Conservation (phyloP, 2,797 vertebrate genomes). For the Columba guinea region DNA sequence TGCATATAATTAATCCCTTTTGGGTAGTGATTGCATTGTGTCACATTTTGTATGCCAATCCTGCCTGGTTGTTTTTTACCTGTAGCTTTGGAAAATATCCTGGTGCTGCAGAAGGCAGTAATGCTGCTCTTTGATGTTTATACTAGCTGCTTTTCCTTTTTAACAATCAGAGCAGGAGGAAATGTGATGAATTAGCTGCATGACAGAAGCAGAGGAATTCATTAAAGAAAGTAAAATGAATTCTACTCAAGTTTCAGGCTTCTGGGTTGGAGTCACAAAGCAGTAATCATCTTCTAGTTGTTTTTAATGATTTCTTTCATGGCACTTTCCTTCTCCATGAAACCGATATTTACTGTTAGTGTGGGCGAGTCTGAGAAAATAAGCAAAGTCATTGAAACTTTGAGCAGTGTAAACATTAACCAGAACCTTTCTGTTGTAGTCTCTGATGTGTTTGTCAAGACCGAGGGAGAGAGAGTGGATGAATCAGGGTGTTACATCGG, state of each 20-base stretch:
- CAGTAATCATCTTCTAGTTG: constrained; percentile 57
- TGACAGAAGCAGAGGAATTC: constrained; percentile 71
- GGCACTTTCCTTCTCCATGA: constrained; percentile 50
- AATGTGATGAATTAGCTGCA: constrained; percentile 69
- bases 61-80: constrained; percentile 23
- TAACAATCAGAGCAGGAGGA: constrained; percentile 64
- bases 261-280: constrained; percentile 51
- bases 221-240: constrained; percentile 62
- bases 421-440: constrained; percentile 3
- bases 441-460: background rate
- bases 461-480: background rate
- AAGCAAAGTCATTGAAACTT: background rate
- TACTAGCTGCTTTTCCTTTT: constrained; percentile 57
- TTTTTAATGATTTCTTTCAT: constrained; percentile 69
- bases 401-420: constrained; percentile 24
- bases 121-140: constrained; percentile 54
- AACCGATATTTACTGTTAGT: constrained; percentile 27
- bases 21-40: background rate
- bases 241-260: constrained; percentile 68
- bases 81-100: constrained; percentile 62
- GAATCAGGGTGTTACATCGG: background rate
- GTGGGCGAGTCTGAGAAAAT: constrained; percentile 48
- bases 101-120: constrained; percentile 37
- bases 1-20: background rate
- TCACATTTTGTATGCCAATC: background rate